These are phyloP conservation scores for Lytechinus pictus DNA, from an alignment of 35 echinoderm and acorn worm species.

Conservation along the genomic window DNA sequence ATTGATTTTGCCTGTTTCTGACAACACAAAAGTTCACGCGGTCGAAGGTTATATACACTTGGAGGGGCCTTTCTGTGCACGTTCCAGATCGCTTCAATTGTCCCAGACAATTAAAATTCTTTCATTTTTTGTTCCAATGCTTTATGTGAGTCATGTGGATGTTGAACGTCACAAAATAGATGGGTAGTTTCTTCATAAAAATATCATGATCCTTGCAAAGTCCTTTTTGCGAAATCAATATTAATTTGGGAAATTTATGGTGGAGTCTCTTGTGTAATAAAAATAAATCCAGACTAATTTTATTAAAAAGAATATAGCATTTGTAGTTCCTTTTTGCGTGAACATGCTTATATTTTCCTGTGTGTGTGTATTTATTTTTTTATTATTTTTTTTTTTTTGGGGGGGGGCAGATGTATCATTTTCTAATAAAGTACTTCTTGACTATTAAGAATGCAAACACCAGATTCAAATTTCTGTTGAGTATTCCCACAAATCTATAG, in stretches of 20 bases:
- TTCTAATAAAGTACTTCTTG: background rate
- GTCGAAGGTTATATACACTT: background rate
- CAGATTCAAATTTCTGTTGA: background rate
- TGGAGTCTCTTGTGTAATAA: background rate
- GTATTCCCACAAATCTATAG: background rate
- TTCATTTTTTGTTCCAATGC: background rate
- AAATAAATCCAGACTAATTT: background rate
- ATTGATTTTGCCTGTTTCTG: background rate
- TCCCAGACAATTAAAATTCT: background rate
- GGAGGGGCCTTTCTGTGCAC: background rate
- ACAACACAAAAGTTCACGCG: background rate
- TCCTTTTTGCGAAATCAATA: background rate
- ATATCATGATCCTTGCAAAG: background rate
- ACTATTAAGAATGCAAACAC: background rate
- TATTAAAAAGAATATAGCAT: background rate
- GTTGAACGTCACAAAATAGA: background rate
- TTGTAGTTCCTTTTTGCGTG: background rate
- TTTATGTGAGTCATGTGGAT: background rate
- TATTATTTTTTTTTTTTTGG: background rate
- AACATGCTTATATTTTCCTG: background rate
- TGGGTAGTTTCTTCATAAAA: background rate
- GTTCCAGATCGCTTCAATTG: background rate
- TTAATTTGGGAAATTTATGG: background rate
- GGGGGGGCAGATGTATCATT: background rate
- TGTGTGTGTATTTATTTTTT: background rate